Percentiles rank a stretch among this genome's conserved stretches.
Evolutionary conservation across 64 coral and sea anemone species (phyloP).

Genomic region (Porites lutea): DNA sequence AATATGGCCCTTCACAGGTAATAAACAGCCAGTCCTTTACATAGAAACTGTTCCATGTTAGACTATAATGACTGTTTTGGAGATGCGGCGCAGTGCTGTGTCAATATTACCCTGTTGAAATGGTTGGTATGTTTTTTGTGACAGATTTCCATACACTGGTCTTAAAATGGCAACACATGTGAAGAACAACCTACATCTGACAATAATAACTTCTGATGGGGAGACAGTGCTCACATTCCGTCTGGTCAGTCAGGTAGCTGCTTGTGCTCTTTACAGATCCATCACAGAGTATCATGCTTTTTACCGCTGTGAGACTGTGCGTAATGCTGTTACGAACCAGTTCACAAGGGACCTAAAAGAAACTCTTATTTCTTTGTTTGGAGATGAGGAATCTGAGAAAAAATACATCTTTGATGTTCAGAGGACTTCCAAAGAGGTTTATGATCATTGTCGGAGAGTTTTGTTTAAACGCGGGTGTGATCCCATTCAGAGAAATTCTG

Average conservation of each 20-base stretch:
- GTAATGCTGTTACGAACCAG: conserved; percentile 79
- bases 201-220: conserved; percentile 53
- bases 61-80: too few species aligned
- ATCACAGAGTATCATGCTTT: conserved; percentile 98
- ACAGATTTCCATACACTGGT: conserved; percentile 79
- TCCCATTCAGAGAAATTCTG: conserved; percentile 54
- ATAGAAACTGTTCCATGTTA: too few species aligned
- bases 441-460: conserved; percentile 91
- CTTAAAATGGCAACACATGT: conserved; percentile 91
- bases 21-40: too few species aligned
- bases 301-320: conserved; percentile 96
- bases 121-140: not conserved
- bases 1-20: too few species aligned
- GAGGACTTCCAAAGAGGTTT: conserved; percentile 92
- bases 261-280: conserved; percentile 84
- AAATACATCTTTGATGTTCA: conserved; percentile 99
- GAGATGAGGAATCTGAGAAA: conserved; percentile 95
- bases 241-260: conserved; percentile 73
- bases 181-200: conserved; percentile 75
- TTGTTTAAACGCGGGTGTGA: conserved; percentile 75
- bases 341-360: conserved; percentile 98
- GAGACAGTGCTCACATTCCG: conserved; percentile 77
- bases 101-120: too few species aligned
- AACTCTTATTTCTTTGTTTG: conserved; percentile 87
- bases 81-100: too few species aligned